Conservation (phyloP, 2,113 vertebrate genomes). For the Embiotoca jacksoni region DNA sequence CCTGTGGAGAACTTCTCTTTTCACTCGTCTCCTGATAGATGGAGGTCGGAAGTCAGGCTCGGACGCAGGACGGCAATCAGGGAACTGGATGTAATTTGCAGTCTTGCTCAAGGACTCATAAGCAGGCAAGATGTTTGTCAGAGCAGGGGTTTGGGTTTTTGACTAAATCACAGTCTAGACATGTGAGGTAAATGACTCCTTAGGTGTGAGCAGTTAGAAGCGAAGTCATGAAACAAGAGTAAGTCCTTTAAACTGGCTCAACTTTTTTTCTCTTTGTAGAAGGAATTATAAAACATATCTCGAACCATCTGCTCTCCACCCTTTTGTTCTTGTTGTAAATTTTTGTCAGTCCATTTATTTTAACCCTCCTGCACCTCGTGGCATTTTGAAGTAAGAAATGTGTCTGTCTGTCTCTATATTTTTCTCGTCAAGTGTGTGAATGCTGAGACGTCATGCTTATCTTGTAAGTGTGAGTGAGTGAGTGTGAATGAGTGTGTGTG, state of each 20-base stretch:
- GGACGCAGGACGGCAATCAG: constrained; percentile 20
- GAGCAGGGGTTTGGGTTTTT: constrained; percentile 7
- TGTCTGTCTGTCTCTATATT: constrained; percentile 27
- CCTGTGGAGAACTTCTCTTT: constrained; percentile 39
- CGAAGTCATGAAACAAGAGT: background rate
- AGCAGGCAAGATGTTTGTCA: constrained; percentile 28
- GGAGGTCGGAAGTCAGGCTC: constrained; percentile 61
- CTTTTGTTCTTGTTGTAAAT: constrained; percentile 22
- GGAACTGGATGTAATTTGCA: constrained; percentile 12
- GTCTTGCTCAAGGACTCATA: constrained; percentile 47
- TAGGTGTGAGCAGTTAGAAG: background rate
- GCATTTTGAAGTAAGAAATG: constrained; percentile 52
- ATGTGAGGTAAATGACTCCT: constrained; percentile 7
- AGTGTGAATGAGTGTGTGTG: background rate
- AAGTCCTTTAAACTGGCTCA: background rate
- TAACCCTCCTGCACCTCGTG: constrained; percentile 55
- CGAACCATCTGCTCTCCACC: constrained; percentile 23
- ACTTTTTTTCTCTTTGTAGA: constrained; percentile 1
- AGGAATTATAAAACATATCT: constrained; percentile 11
- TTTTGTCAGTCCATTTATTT: constrained; percentile 59
- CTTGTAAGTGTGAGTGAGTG: constrained; percentile 13
- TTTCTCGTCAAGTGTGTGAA: constrained; percentile 41
- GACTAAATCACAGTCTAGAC: constrained; percentile 16
- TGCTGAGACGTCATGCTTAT: constrained; percentile 44
- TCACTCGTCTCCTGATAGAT: constrained; percentile 45